Evolutionary conservation across 2,888 invertebrate genomes (phyloP).

Genomic region (Amiota communis): DNA sequence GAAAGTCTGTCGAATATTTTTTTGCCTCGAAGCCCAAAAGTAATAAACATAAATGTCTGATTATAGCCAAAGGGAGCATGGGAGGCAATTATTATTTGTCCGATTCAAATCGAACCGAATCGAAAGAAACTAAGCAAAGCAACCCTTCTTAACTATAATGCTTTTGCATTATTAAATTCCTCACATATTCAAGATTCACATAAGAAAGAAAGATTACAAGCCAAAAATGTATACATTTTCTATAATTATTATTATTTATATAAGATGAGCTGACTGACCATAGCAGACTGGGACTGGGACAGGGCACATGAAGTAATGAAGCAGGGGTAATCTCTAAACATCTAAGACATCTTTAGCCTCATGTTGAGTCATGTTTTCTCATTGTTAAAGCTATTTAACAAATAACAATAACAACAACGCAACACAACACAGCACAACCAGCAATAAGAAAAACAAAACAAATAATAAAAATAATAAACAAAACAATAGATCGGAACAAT

Average conservation of each 20-base stretch:
- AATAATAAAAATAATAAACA: slow-evolving; percentile 6
- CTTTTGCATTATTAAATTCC: slow-evolving; percentile 18
- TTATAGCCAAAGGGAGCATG: slow-evolving; percentile 2
- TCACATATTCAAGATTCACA: slow-evolving; percentile 2
- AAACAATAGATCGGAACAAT: slow-evolving; percentile 21
- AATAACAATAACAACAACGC: too few relatives aligned
- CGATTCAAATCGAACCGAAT: neutral
- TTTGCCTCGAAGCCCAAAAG: slow-evolving; percentile 11
- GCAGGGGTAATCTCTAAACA: too few relatives aligned
- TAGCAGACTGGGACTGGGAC: too few relatives aligned
- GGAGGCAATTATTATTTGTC: neutral
- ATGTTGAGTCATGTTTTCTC: too few relatives aligned
- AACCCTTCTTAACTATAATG: neutral
- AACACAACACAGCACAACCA: too few relatives aligned
- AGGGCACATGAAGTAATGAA: too few relatives aligned
- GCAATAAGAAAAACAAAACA: neutral
- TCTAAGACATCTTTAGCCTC: too few relatives aligned
- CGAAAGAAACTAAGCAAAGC: neutral
- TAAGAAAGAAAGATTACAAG: neutral
- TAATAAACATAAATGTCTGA: slow-evolving; percentile 5
- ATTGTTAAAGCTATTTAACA: too few relatives aligned
- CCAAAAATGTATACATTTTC: neutral
- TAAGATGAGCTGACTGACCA: neutral
- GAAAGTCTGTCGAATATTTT: neutral
- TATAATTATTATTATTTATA: slow-evolving; percentile 6